phyloP scores from a whole-genome alignment of 2,113 vertebrate genomes.

The Coptodon rendalli region DNA sequence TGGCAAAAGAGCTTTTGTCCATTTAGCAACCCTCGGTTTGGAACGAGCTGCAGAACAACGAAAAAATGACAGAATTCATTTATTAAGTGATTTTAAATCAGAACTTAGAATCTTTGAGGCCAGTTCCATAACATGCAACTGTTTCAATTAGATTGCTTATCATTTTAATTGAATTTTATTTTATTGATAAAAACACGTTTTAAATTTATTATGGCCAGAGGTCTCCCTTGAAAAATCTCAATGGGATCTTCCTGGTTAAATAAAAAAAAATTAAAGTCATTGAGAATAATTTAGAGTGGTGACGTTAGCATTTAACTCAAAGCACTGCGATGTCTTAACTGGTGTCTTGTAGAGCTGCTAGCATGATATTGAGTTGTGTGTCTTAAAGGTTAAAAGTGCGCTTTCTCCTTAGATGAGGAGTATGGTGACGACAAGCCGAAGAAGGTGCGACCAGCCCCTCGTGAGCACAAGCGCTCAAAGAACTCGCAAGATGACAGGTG shows the following conservation, averaged over 20 bases:
- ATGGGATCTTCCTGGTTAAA: not conserved
- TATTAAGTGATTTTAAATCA: not conserved
- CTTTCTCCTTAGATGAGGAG: constrained; percentile 82
- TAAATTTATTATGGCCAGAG: not conserved
- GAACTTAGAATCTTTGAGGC: not conserved
- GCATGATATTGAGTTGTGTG: not conserved
- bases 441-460: constrained; percentile 88
- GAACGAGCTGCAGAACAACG: not conserved
- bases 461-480: constrained; percentile 94
- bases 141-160: not conserved
- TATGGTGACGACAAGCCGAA: constrained; percentile 91
- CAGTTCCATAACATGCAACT: not conserved
- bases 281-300: not conserved
- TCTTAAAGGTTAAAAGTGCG: not conserved
- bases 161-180: not conserved
- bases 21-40: not conserved
- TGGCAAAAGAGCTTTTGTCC: not conserved
- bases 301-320: not conserved
- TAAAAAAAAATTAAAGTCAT: rapidly evolving
- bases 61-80: not conserved
- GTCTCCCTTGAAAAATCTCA: not conserved
- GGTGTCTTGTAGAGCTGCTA: not conserved
- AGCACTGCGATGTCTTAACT: not conserved
- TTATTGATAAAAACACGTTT: rapidly evolving
- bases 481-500: constrained; percentile 98